Conservation (phyloP, 2,113 vertebrate species). For the Actenoides hombroni region DNA sequence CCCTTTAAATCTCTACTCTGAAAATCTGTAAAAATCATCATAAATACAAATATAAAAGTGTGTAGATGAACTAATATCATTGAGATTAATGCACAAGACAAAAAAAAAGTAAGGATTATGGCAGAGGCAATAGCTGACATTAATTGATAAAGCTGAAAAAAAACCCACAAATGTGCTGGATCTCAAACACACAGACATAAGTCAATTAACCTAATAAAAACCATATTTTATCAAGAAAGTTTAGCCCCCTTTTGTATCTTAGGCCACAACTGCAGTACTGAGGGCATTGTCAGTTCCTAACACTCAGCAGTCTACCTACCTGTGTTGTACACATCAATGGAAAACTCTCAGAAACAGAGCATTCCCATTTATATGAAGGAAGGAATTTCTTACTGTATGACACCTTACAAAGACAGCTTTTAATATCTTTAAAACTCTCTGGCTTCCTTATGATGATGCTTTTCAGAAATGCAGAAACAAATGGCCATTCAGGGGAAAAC, state of each 20-base stretch:
- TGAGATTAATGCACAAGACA: background rate
- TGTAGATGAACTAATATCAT: background rate
- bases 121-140: background rate
- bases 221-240: background rate
- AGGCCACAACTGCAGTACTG: background rate
- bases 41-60: background rate
- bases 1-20: background rate
- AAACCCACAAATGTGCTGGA: background rate
- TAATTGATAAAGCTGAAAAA: background rate
- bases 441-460: background rate
- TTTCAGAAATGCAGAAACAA: background rate
- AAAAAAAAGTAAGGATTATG: background rate
- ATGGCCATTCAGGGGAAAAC: background rate
- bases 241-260: background rate
- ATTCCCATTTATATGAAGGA: background rate
- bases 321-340: fast-evolving
- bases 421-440: background rate
- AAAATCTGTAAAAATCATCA: background rate
- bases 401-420: background rate
- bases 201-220: background rate
- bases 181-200: background rate
- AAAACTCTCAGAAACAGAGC: background rate
- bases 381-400: background rate
- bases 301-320: background rate
- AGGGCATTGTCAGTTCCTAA: background rate